Evolutionary conservation across 1,140 invertebrate genomes (phyloP), one percentile per base, ranked within the genome.

Genomic region (Sarcophaga peregrina): DNA sequence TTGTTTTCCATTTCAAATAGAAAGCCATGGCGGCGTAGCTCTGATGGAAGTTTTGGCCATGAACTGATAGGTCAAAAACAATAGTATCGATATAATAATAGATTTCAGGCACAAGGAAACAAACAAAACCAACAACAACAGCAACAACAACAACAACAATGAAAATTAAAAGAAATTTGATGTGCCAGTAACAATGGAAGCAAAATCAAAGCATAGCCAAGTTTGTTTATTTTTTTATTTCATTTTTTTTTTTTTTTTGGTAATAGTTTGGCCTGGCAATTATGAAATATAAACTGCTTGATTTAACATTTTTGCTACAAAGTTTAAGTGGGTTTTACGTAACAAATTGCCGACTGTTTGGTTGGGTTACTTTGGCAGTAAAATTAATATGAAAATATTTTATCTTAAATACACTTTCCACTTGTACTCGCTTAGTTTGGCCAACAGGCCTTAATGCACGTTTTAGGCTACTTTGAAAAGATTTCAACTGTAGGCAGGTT

Each of bases 31-130:
- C 4, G n/a, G n/a, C 4, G 62, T 8, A 74, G 11, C 25, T 45
- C 0, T 17, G 13, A 2, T 17, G 47, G 20, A 50, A 50, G 46
- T 76, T 76, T 11, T 78, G 75, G 75, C 47, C 75, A 78, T 78
- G 75, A 78, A 78, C 47, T 78, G 75, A 78, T 78, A 78, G 75
- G 75, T 52, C 75, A 78, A 50, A 78, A 68, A 68, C 62, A 68
- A 68, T 68, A 25, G 17, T 68, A 68, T 68, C 62, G 62, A 68
- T 68, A 10, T 68, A 68, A 10, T 68, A 68, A 68, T 68, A 68
- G 62, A 68, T 68, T 68, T 68, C 9, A 68, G 13, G 54, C 54
- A 58, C 15, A 58, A n/a, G n/a, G n/a, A n/a, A n/a, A n/a, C n/a
- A n/a, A n/a, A n/a, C n/a, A n/a, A n/a, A n/a, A n/a, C n/a, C n/a